Percentiles rank a stretch among this genome's conserved stretches.
These are phyloP conservation scores for Ennomos fuscantarius DNA, from an alignment of 2,888 invertebrate species.

Conservation along the genomic window DNA sequence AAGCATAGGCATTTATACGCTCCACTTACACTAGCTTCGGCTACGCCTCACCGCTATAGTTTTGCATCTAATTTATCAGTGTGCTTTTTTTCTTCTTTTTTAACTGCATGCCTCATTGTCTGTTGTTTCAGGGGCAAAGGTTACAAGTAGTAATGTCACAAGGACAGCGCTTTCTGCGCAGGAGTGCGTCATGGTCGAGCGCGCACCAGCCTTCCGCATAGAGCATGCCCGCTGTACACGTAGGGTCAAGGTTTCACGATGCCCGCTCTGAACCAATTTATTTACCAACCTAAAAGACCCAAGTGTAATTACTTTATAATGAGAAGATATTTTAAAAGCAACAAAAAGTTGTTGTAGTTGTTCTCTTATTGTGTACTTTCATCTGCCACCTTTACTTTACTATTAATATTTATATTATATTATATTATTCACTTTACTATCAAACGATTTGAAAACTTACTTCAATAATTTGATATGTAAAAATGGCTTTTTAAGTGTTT, in stretches of 20 bases:
- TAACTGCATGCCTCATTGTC: conserved; percentile 16
- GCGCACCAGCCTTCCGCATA: conserved; percentile 77
- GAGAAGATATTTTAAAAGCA: conserved; percentile 33
- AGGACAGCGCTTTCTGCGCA: conserved; percentile 83
- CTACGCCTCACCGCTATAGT: no score
- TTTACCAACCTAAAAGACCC: conserved; percentile 41
- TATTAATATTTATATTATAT: no score
- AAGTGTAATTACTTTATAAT: conserved; percentile 45
- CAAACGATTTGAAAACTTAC: no score
- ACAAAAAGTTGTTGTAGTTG: conserved; percentile 30
- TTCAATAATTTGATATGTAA: no score
- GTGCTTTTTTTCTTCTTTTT: neutral
- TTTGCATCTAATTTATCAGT: neutral
- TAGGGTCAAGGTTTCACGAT: conserved; percentile 66
- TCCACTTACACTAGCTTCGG: no score
- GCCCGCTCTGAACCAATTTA: conserved; percentile 58
- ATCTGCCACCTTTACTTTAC: no score
- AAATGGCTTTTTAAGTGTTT: conserved; percentile 4
- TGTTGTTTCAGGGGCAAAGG: conserved; percentile 66
- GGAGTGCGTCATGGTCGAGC: conserved; percentile 71
- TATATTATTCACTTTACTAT: no score
- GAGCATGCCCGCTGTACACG: conserved; percentile 53
- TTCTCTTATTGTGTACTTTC: conserved; percentile 17
- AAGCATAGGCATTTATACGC: no score
- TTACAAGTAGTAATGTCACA: conserved; percentile 60